These are phyloP conservation scores for Lophotriccus pileatus DNA, from an alignment of 2,797 vertebrate genomes.

Conservation along the genomic window DNA sequence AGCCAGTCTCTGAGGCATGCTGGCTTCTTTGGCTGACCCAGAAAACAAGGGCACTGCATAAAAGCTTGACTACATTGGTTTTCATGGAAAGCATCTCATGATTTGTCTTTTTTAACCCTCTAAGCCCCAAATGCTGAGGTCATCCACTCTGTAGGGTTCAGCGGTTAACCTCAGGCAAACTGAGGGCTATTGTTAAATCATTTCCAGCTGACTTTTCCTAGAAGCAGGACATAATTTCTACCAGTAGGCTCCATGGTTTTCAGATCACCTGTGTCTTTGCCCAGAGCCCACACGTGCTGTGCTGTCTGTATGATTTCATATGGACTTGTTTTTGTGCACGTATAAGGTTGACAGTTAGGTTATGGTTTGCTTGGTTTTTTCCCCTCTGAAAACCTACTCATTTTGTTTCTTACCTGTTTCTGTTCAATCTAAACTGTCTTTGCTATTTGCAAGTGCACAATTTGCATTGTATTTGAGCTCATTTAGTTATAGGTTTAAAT, in stretches of 20 bases:
- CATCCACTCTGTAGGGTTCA: neutral
- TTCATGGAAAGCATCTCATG: neutral
- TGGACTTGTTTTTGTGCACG: neutral
- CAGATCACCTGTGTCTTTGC: neutral
- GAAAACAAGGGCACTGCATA: neutral
- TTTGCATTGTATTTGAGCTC: neutral
- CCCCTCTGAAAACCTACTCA: neutral
- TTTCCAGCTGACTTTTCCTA: neutral
- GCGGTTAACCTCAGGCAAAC: neutral
- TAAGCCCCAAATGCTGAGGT: neutral
- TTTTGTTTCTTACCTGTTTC: neutral
- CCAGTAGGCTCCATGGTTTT: neutral
- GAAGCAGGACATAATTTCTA: neutral
- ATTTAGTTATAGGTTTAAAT: neutral
- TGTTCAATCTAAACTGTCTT: neutral
- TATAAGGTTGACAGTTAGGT: neutral
- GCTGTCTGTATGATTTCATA: neutral
- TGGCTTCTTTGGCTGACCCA: neutral
- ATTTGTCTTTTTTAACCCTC: neutral
- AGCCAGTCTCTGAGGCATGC: neutral
- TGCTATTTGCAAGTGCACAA: neutral
- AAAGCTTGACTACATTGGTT: neutral
- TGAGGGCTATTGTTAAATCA: neutral
- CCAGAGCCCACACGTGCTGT: neutral
- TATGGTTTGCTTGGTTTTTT: accelerated